A percentile compares a stretch with the other conserved stretches of the same genome.
These are phyloP conservation scores for Papilio machaon DNA, from an alignment of 1,140 invertebrate genomes.

Conservation along the genomic window DNA sequence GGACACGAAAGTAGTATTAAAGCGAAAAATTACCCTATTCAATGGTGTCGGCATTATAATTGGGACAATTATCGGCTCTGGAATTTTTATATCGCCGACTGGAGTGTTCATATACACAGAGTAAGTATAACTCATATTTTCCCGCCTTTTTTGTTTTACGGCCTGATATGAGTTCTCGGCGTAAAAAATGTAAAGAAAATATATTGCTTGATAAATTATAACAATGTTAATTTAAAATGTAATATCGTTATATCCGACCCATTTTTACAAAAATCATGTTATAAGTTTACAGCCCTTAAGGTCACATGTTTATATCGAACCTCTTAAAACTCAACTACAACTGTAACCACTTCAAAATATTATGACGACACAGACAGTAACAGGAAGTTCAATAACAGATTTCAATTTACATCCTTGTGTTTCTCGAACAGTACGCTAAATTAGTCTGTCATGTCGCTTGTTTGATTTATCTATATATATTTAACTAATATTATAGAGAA, in stretches of 20 bases:
- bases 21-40: constrained; percentile 91
- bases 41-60: constrained; percentile 95
- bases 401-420: neutral
- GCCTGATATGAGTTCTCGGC: neutral
- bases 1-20: constrained; percentile 85
- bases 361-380: neutral
- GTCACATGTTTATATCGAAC: neutral
- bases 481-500: too few relatives aligned
- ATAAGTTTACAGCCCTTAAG: too few relatives aligned
- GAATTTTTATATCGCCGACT: constrained; percentile 91
- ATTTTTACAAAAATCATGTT: too few relatives aligned
- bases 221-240: neutral
- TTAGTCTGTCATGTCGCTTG: neutral
- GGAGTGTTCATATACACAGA: constrained; percentile 86
- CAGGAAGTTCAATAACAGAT: neutral
- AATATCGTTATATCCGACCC: neutral
- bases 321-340: neutral
- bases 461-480: neutral
- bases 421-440: neutral
- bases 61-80: constrained; percentile 92
- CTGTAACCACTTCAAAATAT: neutral
- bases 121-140: constrained; percentile 75
- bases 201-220: neutral
- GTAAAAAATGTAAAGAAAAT: neutral
- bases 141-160: constrained; percentile 46